Conservation (phyloP, 2,888 invertebrate genomes). For the Torymus auratus region DNA sequence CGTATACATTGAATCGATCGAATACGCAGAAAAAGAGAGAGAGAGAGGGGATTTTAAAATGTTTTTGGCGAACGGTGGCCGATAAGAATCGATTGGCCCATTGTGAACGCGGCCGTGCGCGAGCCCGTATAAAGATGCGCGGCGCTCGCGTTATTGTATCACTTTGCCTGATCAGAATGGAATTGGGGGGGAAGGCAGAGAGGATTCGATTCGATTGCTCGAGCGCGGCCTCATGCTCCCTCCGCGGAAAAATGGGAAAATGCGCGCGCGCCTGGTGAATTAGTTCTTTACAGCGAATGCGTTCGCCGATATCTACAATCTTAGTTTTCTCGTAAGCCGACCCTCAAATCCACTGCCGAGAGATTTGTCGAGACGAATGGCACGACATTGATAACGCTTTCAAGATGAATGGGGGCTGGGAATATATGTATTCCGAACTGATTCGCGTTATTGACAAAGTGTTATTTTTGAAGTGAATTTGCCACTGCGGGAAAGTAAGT, state of each 20-base stretch:
- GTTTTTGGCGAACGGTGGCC: slow-evolving; percentile 33
- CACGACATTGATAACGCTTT: too few relatives aligned
- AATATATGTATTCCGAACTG: too few relatives aligned
- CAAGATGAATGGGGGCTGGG: too few relatives aligned
- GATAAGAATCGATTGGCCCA: slow-evolving; percentile 44
- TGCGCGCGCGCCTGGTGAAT: too few relatives aligned
- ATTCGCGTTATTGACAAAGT: too few relatives aligned
- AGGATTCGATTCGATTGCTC: slow-evolving; percentile 16
- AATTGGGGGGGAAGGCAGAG: neutral
- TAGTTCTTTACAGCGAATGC: too few relatives aligned
- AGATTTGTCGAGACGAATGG: too few relatives aligned
- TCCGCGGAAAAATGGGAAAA: neutral
- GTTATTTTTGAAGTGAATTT: too few relatives aligned
- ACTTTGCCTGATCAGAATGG: slow-evolving; percentile 39
- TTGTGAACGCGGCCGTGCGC: neutral
- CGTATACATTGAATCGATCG: slow-evolving; percentile 16
- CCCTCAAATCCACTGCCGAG: too few relatives aligned
- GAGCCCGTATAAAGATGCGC: slow-evolving; percentile 8
- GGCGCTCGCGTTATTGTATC: slow-evolving; percentile 38
- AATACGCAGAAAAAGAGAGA: neutral
- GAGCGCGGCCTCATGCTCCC: neutral
- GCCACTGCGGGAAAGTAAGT: too few relatives aligned
- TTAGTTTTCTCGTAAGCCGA: too few relatives aligned
- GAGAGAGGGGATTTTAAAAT: slow-evolving; percentile 26
- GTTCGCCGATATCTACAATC: too few relatives aligned